These are phyloP conservation scores for Trichosurus vulpecula DNA, from an alignment of 2,797 vertebrate species.

Conservation along the genomic window DNA sequence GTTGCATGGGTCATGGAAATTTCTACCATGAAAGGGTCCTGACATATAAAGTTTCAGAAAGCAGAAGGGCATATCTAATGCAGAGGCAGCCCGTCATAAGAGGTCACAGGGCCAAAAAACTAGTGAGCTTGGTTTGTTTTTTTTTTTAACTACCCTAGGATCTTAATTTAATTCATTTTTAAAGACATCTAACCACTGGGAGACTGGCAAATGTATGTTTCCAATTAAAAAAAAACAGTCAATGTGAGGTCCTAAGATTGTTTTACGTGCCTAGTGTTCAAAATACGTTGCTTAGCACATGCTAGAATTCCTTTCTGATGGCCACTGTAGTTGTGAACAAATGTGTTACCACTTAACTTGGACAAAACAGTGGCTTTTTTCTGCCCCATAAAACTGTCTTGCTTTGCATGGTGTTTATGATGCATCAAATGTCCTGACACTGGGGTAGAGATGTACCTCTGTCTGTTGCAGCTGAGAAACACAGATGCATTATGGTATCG, in stretches of 20 bases:
- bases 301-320: constrained; percentile 47
- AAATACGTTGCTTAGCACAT: not conserved
- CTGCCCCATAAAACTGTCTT: constrained; percentile 29
- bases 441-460: not conserved
- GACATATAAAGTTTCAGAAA: not conserved
- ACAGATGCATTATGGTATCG: not conserved
- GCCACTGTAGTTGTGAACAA: not conserved
- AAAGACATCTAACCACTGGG: not conserved
- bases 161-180: constrained; percentile 6
- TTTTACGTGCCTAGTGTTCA: not conserved
- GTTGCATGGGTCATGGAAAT: not conserved
- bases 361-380: constrained; percentile 13
- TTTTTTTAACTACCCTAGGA: not conserved
- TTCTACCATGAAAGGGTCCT: not conserved
- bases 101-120: not conserved
- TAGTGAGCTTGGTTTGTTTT: not conserved
- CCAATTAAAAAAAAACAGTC: not conserved
- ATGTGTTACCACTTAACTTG: constrained; percentile 2
- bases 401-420: not conserved
- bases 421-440: not conserved
- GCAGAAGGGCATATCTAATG: not conserved
- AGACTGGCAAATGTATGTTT: not conserved
- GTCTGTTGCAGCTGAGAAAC: not conserved
- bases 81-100: not conserved
- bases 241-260: constrained; percentile 13